These are phyloP conservation scores for Drosophila parabipectinata DNA, from an alignment of 1,140 invertebrate species.

Conservation along the genomic window DNA sequence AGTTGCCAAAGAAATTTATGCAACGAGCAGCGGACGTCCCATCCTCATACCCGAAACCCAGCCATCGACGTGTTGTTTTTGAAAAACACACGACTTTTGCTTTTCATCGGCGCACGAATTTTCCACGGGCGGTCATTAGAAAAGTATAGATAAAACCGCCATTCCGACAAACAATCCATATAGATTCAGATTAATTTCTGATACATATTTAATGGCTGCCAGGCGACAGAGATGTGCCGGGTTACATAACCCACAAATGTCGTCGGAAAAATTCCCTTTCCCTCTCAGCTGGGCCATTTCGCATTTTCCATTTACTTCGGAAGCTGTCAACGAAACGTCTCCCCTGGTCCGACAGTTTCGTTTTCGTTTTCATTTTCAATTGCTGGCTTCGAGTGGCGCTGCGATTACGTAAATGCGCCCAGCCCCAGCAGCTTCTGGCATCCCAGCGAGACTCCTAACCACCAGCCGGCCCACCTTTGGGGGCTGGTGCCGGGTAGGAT, in stretches of 20 bases:
- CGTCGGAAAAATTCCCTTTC: slow-evolving; percentile 15
- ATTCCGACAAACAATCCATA: slow-evolving; percentile 44
- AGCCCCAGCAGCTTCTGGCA: slow-evolving; percentile 7
- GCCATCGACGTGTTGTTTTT: slow-evolving; percentile 41
- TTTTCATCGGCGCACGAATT: slow-evolving; percentile 52
- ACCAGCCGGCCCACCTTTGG: slow-evolving; percentile 18
- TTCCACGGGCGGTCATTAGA: slow-evolving; percentile 41
- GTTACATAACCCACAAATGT: slow-evolving; percentile 47
- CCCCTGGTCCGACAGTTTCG: slow-evolving; percentile 15
- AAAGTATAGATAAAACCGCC: slow-evolving; percentile 30
- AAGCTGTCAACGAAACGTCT: slow-evolving; percentile 19
- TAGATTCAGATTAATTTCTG: slow-evolving; percentile 36
- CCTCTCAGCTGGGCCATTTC: slow-evolving; percentile 5
- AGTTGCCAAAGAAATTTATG: slow-evolving; percentile 74
- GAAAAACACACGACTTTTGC: slow-evolving; percentile 33
- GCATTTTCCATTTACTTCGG: slow-evolving; percentile 52
- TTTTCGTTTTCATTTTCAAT: slow-evolving; percentile 67
- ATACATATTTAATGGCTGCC: slow-evolving; percentile 27
- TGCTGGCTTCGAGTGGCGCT: slow-evolving; percentile 60
- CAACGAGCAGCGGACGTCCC: slow-evolving; percentile 21
- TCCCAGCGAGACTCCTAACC: slow-evolving; percentile 27
- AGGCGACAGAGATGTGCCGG: slow-evolving; percentile 1
- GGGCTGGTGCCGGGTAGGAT: slow-evolving; percentile 46
- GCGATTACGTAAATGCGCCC: slow-evolving; percentile 69
- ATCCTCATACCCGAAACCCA: slow-evolving; percentile 15